Evolutionary conservation across 2,113 vertebrate genomes (phyloP).

Genomic region (Dolichotis patagonum): DNA sequence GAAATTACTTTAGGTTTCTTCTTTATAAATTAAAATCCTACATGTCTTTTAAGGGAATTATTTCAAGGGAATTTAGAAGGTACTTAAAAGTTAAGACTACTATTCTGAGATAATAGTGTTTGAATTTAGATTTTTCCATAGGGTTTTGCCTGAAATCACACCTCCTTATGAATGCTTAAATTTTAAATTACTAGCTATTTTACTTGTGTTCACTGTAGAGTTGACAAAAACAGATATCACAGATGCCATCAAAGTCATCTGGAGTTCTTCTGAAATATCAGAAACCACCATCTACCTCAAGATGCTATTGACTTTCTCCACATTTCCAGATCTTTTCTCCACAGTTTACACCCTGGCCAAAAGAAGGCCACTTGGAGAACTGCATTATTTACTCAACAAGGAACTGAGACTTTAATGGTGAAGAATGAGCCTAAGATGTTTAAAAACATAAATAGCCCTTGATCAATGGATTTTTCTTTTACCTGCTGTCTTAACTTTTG

Average conservation of each 20-base stretch:
- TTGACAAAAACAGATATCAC: background rate
- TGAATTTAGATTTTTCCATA: background rate
- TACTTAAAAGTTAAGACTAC: background rate
- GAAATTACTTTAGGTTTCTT: background rate
- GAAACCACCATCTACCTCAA: background rate
- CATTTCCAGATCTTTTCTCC: background rate
- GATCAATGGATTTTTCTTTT: slow-evolving; percentile 18
- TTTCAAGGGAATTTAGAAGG: background rate
- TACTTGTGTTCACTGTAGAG: background rate
- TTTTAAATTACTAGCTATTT: slow-evolving; percentile 18
- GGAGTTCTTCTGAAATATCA: slow-evolving; percentile 31
- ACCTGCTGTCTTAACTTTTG: background rate
- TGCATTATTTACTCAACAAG: background rate
- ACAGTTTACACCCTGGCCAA: background rate
- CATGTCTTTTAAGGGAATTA: background rate
- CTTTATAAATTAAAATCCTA: background rate
- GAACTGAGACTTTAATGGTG: background rate
- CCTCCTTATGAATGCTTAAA: slow-evolving; percentile 25
- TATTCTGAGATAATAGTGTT: background rate
- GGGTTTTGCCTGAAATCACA: background rate
- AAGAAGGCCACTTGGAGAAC: background rate
- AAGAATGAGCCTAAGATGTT: background rate
- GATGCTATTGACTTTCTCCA: background rate
- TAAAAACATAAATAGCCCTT: background rate
- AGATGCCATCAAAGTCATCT: background rate